phyloP scores from a whole-genome alignment of 2,113 vertebrate species.

The Morone saxatilis region DNA sequence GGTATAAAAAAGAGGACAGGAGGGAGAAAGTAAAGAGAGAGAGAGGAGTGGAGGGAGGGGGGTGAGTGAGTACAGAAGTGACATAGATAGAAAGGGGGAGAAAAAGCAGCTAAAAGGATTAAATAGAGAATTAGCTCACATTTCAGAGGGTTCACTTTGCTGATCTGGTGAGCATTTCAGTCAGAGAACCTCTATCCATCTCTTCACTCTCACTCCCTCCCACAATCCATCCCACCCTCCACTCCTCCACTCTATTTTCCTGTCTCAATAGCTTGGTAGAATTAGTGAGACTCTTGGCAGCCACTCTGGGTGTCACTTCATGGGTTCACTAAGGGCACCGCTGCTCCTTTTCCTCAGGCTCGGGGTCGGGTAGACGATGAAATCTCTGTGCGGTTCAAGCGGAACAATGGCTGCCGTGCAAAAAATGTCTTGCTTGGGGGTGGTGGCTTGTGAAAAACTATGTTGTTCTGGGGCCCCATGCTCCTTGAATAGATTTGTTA shows the following conservation, averaged over 20 bases:
- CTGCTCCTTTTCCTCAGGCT: conserved; percentile 73
- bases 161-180: conserved; percentile 82
- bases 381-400: conserved; percentile 85
- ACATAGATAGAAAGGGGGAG: conserved; percentile 58
- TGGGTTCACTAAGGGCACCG: conserved; percentile 82
- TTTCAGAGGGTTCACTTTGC: conserved; percentile 83
- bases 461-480: conserved; percentile 87
- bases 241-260: conserved; percentile 70
- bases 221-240: conserved; percentile 51
- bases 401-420: conserved; percentile 84
- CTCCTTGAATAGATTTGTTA: conserved; percentile 96
- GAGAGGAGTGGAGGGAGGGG: conserved; percentile 13
- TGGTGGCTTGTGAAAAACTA: conserved; percentile 87
- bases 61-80: conserved; percentile 64
- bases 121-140: conserved; percentile 83
- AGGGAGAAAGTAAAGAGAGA: conserved; percentile 43
- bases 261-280: conserved; percentile 75
- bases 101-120: conserved; percentile 81
- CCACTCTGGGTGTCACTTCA: conserved; percentile 83
- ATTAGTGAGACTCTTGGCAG: conserved; percentile 79
- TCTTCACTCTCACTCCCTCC: conserved; percentile 52
- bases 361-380: conserved; percentile 82
- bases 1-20: conserved; percentile 25
- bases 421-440: conserved; percentile 84
- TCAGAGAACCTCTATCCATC: conserved; percentile 68